Conservation (phyloP, 2,888 invertebrate genomes). For the Acronicta alni region DNA sequence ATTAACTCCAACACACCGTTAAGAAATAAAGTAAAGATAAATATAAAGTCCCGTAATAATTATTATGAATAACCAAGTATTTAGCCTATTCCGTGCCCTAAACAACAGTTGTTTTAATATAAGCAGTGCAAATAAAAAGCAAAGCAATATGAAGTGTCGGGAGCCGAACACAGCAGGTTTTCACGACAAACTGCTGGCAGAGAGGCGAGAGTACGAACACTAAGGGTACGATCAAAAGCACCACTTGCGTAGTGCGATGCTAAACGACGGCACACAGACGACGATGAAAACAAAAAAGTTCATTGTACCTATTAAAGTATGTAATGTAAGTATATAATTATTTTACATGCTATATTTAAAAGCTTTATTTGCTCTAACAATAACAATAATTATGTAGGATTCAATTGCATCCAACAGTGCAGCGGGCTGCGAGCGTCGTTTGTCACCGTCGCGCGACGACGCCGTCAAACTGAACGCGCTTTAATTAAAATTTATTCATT, state of each 20-base stretch:
- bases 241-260: slow-evolving; percentile 1
- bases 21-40: too few species aligned
- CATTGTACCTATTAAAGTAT: too few species aligned
- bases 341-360: too few species aligned
- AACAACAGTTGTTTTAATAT: slow-evolving; percentile 1
- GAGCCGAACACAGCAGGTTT: slow-evolving; percentile 18
- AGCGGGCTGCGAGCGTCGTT: slow-evolving; percentile 38
- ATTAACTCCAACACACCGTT: too few species aligned
- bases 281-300: background rate
- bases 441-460: slow-evolving; percentile 45
- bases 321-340: background rate
- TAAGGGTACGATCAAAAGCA: slow-evolving; percentile 13
- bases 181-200: slow-evolving; percentile 7
- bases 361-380: slow-evolving; percentile 2
- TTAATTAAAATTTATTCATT: slow-evolving; percentile 60
- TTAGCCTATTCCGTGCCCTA: background rate
- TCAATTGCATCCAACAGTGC: slow-evolving; percentile 15
- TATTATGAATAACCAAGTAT: too few species aligned
- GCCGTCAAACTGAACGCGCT: slow-evolving; percentile 43
- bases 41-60: too few species aligned
- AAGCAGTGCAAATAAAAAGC: slow-evolving; percentile 3
- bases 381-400: too few species aligned
- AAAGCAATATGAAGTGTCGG: slow-evolving; percentile 1
- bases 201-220: slow-evolving; percentile 2
- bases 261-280: background rate